These are phyloP conservation scores for Dipodomys stephensi DNA, from an alignment of 2,113 vertebrate genomes.

Conservation along the genomic window DNA sequence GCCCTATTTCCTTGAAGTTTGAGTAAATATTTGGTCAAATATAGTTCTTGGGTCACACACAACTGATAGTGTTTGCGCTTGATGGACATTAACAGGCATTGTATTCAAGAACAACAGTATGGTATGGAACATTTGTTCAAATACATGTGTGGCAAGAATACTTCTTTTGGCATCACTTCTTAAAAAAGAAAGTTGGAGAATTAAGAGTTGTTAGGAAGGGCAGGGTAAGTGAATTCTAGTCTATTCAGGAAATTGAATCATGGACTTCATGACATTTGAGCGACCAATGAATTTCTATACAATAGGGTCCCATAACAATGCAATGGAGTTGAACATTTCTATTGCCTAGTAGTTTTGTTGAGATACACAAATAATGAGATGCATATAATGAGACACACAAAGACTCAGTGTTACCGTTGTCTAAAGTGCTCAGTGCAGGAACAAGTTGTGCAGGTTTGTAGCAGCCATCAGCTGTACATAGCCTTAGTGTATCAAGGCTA, in stretches of 20 bases:
- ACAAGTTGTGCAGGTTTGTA: background rate
- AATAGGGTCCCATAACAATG: background rate
- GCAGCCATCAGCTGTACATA: background rate
- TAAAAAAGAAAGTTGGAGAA: background rate
- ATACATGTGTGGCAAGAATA: background rate
- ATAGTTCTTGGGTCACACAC: background rate
- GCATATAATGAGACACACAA: background rate
- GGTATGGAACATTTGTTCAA: background rate
- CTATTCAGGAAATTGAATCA: too few species aligned
- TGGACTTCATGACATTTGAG: too few species aligned
- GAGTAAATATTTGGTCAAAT: background rate
- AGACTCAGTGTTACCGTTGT: background rate
- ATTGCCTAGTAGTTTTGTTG: background rate
- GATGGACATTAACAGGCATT: background rate
- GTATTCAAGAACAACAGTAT: background rate
- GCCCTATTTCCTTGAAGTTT: background rate
- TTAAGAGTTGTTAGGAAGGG: background rate
- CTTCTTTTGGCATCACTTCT: conserved; percentile 6
- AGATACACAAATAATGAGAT: too few species aligned
- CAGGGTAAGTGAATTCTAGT: background rate
- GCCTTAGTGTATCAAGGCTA: background rate
- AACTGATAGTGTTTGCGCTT: background rate
- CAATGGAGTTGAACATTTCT: background rate
- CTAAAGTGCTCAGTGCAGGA: background rate
- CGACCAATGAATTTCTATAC: too few species aligned